Conservation (phyloP, 1,140 invertebrate species). For the Drosophila yakuba region DNA sequence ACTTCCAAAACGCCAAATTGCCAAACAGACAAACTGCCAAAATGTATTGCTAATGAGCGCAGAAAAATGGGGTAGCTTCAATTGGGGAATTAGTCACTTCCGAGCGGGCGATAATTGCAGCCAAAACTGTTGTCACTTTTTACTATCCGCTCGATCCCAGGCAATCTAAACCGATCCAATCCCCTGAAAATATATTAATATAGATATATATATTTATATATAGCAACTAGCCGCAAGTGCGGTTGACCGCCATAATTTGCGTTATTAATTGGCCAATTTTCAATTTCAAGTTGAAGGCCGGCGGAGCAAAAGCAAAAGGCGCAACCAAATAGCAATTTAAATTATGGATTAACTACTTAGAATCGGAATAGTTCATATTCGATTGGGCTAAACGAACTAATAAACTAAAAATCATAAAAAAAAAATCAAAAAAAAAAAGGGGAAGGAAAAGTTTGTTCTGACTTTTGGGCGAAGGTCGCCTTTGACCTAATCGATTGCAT, state of each 20-base stretch:
- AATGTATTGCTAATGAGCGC: slow-evolving; percentile 33
- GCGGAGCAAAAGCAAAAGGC: slow-evolving; percentile 35
- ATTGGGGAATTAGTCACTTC: slow-evolving; percentile 73
- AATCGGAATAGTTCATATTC: slow-evolving; percentile 34
- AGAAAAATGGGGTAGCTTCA: neutral
- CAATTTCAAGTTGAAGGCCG: slow-evolving; percentile 80
- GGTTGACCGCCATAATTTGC: slow-evolving; percentile 73
- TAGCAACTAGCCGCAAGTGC: slow-evolving; percentile 9
- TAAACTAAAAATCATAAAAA: neutral
- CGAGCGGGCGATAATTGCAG: slow-evolving; percentile 74
- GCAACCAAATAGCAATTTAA: slow-evolving; percentile 29
- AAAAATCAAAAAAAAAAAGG: neutral
- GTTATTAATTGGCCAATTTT: slow-evolving; percentile 81
- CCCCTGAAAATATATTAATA: neutral
- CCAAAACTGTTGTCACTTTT: slow-evolving; percentile 75
- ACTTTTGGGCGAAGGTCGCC: slow-evolving; percentile 17
- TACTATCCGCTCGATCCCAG: slow-evolving; percentile 42
- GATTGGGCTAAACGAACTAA: slow-evolving; percentile 7
- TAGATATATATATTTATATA: neutral
- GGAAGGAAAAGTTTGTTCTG: slow-evolving; percentile 23
- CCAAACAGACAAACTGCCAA: slow-evolving; percentile 24
- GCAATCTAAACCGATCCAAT: neutral
- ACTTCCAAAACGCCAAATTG: slow-evolving; percentile 28
- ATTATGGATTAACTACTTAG: slow-evolving; percentile 44
- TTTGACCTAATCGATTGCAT: slow-evolving; percentile 25